A percentile compares a stretch with the other conserved stretches of the same genome.
phyloP scores from a whole-genome alignment of 2,888 invertebrate species.

The Ligdia adustata region DNA sequence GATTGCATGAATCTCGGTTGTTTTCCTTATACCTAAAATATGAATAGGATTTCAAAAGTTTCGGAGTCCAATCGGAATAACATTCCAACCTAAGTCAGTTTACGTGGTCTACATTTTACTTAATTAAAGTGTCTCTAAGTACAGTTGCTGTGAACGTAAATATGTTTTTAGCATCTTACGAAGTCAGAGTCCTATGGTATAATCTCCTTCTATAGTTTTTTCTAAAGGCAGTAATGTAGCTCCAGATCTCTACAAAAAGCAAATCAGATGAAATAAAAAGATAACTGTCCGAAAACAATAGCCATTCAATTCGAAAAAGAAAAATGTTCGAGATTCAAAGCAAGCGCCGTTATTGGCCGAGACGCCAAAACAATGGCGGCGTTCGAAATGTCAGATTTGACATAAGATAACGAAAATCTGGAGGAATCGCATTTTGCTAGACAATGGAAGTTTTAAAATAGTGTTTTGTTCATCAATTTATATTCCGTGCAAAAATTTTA shows the following conservation, averaged over 20 bases:
- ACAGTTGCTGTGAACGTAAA: no score
- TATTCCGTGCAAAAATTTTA: neutral
- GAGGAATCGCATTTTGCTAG: conserved; percentile 36
- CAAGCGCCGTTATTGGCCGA: conserved; percentile 61
- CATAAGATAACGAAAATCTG: conserved; percentile 56
- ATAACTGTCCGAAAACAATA: conserved; percentile 55
- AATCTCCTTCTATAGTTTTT: no score
- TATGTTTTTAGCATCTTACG: no score
- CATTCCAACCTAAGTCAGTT: no score
- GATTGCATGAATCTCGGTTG: no score
- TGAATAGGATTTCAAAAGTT: no score
- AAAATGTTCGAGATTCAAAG: conserved; percentile 69
- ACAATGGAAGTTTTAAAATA: conserved; percentile 40
- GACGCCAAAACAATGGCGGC: conserved; percentile 62
- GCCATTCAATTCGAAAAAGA: conserved; percentile 54
- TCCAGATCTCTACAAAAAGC: neutral
- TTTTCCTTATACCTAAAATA: no score
- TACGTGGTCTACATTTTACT: no score
- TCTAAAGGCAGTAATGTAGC: conserved; percentile 3
- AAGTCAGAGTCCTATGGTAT: no score
- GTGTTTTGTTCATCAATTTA: conserved; percentile 35
- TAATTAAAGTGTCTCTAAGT: no score
- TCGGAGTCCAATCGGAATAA: no score
- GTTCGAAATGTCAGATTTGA: conserved; percentile 71
- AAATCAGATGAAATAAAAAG: conserved; percentile 20